These are phyloP conservation scores for Helleia helle DNA, from an alignment of 2,888 invertebrate genomes.

Conservation along the genomic window DNA sequence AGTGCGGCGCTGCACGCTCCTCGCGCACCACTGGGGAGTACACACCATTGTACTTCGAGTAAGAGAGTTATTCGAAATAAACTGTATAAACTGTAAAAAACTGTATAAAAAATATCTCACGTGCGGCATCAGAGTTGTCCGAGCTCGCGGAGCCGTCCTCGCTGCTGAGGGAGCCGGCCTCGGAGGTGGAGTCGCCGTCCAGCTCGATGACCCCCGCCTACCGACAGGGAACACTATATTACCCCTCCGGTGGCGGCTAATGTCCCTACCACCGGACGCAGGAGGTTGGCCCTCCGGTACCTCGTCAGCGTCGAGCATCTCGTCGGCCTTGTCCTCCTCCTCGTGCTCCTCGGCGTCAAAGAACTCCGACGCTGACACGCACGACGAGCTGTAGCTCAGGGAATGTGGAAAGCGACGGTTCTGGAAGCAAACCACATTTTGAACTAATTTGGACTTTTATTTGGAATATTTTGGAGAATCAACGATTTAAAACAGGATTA, in stretches of 20 bases:
- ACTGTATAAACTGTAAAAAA: too few species aligned
- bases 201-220: conserved; percentile 66
- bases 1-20: not conserved
- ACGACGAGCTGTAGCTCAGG: conserved; percentile 83
- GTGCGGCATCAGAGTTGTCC: conserved; percentile 72
- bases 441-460: too few species aligned
- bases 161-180: conserved; percentile 79
- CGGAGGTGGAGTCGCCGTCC: conserved; percentile 80
- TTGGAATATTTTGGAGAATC: too few species aligned
- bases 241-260: too few species aligned
- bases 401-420: conserved; percentile 76
- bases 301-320: conserved; percentile 48
- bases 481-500: too few species aligned
- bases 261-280: too few species aligned
- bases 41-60: too few species aligned
- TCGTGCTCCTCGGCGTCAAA: conserved; percentile 84
- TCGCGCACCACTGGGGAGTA: not conserved
- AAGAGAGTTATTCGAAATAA: too few species aligned
- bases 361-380: conserved; percentile 84
- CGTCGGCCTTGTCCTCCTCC: conserved; percentile 40
- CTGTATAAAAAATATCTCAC: not conserved
- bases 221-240: too few species aligned
- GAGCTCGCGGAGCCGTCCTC: conserved; percentile 80
- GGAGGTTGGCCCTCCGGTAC: conserved; percentile 51
- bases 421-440: too few species aligned